These are phyloP conservation scores for Odontesthes bonariensis DNA, from an alignment of 2,113 vertebrate genomes.

Conservation along the genomic window DNA sequence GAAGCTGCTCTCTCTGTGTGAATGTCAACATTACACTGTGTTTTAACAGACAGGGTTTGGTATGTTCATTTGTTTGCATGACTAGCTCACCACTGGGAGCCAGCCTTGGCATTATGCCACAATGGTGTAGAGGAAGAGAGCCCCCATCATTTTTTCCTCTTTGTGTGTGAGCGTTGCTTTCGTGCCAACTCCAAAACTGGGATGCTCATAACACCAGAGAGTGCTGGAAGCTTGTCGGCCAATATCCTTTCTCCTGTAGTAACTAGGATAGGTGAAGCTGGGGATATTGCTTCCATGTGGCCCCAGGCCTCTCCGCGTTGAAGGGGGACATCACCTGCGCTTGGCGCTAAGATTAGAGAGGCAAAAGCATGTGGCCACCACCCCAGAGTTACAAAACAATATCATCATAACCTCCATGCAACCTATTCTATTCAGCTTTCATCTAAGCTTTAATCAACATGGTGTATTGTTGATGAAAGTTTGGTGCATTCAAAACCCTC, in stretches of 20 bases:
- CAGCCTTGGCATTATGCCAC: slow-evolving; percentile 36
- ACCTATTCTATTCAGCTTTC: slow-evolving; percentile 60
- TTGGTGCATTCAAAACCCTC: slow-evolving; percentile 30
- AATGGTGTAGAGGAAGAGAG: slow-evolving; percentile 40
- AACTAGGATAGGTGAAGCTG: slow-evolving; percentile 59
- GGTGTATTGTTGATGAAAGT: slow-evolving; percentile 13
- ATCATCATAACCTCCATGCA: slow-evolving; percentile 65
- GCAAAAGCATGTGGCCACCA: slow-evolving; percentile 55
- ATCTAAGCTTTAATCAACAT: slow-evolving; percentile 65
- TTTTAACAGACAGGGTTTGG: slow-evolving; percentile 57
- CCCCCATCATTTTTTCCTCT: slow-evolving; percentile 33
- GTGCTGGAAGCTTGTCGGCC: slow-evolving; percentile 53
- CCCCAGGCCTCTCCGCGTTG: slow-evolving; percentile 33
- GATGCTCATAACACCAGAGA: slow-evolving; percentile 60
- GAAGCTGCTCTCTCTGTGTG: slow-evolving; percentile 20
- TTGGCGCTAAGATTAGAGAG: slow-evolving; percentile 65
- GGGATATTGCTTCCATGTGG: slow-evolving; percentile 71
- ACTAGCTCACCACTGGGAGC: slow-evolving; percentile 50
- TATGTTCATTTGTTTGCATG: slow-evolving; percentile 61
- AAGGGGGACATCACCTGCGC: slow-evolving; percentile 61
- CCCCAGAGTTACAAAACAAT: slow-evolving; percentile 63
- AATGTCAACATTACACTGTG: slow-evolving; percentile 52
- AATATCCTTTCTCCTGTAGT: slow-evolving; percentile 71
- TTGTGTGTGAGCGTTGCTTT: slow-evolving; percentile 24
- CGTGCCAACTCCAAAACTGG: slow-evolving; percentile 32